Base-by-base conservation (phyloP, 2,797 vertebrate genomes). In the Borostomias antarcticus region DNA sequence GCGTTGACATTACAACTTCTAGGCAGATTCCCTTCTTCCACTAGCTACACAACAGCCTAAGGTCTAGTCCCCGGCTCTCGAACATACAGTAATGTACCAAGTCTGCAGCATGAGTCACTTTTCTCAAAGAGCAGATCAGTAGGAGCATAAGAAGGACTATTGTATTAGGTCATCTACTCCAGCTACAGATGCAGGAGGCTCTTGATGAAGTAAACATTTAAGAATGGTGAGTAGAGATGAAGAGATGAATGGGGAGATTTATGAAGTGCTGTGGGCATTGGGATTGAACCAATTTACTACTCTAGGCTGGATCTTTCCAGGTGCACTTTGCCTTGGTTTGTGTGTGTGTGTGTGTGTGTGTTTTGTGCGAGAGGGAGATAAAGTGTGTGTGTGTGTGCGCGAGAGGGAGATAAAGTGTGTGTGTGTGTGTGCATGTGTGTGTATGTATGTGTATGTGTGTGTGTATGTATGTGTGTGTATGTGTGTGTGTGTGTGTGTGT, bases 1-100 rank as follows among this genome's bases (percentile, higher is more conserved):
- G 10, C 4, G 11, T 40, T 15, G 15, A n/a, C n/a, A n/a, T n/a
- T n/a, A n/a, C n/a, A 40, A 40, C 11, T 40, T 40, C 11, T 40
- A 15, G 37, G 15, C 37, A 40, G 15, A 40, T 40, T 15, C 37
- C 4, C 2, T 10, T 40, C 37, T 40, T 10, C 37, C 15, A 40
- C 2, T 40, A 40, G 15, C 15, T 40, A 60, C 35, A 45, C 37
- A 25, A 17, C 35, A 35, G 35, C 37, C 40, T 45, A 7, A 6
- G 48, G 58, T n/a, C 25, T 47, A 37, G 23, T 28, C 37, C 11
- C 5, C 4, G n/a, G 21, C 32, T 21, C 56, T 17, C 17, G 0
- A 17, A 30, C 56, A 58, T 37, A n/a, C n/a, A n/a, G n/a, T n/a
- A n/a, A n/a, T n/a, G n/a, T n/a, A 37, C 56, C 56, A 58, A 23